A percentile compares a stretch with the other conserved stretches of the same genome.
phyloP scores from a whole-genome alignment of 2,888 invertebrate species.

The Cerastoderma edule region DNA sequence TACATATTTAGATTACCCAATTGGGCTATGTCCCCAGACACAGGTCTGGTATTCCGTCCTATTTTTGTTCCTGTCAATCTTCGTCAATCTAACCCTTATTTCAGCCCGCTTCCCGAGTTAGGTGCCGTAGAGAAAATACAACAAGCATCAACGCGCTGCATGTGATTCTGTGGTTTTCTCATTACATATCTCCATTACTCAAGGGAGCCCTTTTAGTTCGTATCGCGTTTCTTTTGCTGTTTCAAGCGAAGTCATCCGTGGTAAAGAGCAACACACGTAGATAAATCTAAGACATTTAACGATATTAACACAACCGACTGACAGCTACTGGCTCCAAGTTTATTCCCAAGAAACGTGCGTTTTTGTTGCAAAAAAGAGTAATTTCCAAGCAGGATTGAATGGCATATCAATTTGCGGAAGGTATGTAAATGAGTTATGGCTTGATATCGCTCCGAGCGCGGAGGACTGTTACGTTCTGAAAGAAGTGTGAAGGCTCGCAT shows the following conservation, averaged over 20 bases:
- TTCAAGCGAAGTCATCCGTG: conserved; percentile 64
- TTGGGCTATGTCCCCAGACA: conserved; percentile 6
- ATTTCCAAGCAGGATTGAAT: conserved; percentile 52
- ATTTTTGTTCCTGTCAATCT: conserved; percentile 20
- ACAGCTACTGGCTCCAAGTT: conserved; percentile 56
- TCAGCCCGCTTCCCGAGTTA: conserved; percentile 8
- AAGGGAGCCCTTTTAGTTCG: conserved; percentile 54
- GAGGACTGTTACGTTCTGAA: conserved; percentile 51
- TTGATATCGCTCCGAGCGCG: conserved; percentile 29
- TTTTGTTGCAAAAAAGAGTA: conserved; percentile 41
- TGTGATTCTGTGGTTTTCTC: conserved; percentile 35
- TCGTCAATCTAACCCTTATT: conserved; percentile 6
- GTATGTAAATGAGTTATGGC: conserved; percentile 50
- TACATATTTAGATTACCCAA: no score
- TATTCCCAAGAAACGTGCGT: conserved; percentile 57
- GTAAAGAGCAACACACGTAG: conserved; percentile 61
- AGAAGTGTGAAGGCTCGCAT: conserved; percentile 48
- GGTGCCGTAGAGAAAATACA: conserved; percentile 6
- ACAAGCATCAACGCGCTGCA: not conserved
- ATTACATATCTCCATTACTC: conserved; percentile 47
- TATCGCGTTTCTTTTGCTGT: conserved; percentile 62
- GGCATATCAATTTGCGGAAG: conserved; percentile 61
- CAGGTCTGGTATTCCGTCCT: not conserved
- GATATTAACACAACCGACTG: conserved; percentile 59
- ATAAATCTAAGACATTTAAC: conserved; percentile 61